Base-by-base conservation (phyloP, 1,140 invertebrate species). In the Oscheius sp. region DNA sequence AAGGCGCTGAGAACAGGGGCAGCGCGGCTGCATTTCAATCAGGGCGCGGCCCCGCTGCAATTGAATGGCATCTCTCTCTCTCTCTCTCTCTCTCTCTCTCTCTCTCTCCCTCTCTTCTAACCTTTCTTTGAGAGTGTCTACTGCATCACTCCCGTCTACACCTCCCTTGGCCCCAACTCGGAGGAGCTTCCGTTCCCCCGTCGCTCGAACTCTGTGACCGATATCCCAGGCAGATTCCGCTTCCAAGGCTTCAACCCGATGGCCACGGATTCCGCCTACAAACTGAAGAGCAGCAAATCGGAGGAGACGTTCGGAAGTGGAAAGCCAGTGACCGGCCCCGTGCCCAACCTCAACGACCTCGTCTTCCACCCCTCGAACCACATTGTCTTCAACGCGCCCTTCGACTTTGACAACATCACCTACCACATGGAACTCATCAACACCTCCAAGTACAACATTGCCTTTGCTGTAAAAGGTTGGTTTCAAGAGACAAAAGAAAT, bases 401-500 rank as follows among this genome's bases (percentile, higher is more conserved):
- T 71, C 29, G 61, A 71, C 42, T 58, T 32, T 29, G 69, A 71
- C 18, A 71, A 71, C 26, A 7, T 71, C 38, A 71, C 69, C 2
- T 71, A 71, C 36, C 69, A 71, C 35, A 71, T 71, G 59, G 64
- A 38, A 32, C 29, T 64, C 26, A 64, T 36, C 34, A 71, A 71
- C 42, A 71, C 63, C 69, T 61, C 52, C 18, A 35, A 35, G 35
- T 61, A 71, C 38, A 58, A 46, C 20, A 71, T 71, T 3, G 69
- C 58, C 1, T 71, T 61, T 46, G 69, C 69, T 20, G 32, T 71
- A 26, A 71, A 71, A 55, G 65, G 7, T 42, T 42, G 38, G 38
- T 42, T 42, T 42, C 38, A 10, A 42, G 7, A 10, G 38, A n/a
- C n/a, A 55, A 67, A 34, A 3, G 29, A 55, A 52, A 26, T 90